Conservation (phyloP, 2,113 vertebrate genomes). For the Nothoprocta perdicaria region DNA sequence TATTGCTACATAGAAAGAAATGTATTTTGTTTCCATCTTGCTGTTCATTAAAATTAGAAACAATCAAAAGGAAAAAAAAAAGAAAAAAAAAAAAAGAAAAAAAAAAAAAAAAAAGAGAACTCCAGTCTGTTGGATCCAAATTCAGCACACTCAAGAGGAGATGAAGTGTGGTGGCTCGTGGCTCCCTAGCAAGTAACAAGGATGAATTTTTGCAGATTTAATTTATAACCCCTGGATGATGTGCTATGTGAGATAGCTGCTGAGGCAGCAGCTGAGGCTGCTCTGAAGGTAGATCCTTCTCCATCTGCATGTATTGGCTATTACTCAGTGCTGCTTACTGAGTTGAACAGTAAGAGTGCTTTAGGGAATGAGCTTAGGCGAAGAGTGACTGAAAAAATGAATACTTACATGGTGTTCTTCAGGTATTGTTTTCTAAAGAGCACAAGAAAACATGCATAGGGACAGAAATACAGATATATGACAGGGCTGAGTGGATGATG, state of each 20-base stretch:
- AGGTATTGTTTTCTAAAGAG: not conserved
- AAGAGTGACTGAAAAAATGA: not conserved
- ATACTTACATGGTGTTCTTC: not conserved
- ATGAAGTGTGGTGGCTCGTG: not conserved
- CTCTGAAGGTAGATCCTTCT: not conserved
- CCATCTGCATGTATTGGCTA: not conserved
- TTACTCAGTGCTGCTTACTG: not conserved
- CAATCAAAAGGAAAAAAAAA: not conserved
- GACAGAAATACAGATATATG: not conserved
- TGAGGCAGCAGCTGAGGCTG: not conserved
- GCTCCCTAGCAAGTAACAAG: not conserved
- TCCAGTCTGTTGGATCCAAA: not conserved
- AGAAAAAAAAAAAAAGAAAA: too few species aligned
- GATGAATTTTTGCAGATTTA: not conserved
- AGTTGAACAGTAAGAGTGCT: not conserved
- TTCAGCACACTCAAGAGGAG: not conserved
- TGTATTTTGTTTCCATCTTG: not conserved
- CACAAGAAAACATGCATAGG: not conserved
- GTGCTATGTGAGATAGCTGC: not conserved
- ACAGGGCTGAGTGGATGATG: not conserved
- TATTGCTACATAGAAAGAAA: not conserved
- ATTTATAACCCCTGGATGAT: not conserved
- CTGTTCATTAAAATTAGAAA: not conserved
- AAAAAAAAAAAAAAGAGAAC: not conserved
- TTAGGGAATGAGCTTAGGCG: not conserved